phyloP scores from a whole-genome alignment of 2,113 vertebrate genomes.

The Grallaria varia region DNA sequence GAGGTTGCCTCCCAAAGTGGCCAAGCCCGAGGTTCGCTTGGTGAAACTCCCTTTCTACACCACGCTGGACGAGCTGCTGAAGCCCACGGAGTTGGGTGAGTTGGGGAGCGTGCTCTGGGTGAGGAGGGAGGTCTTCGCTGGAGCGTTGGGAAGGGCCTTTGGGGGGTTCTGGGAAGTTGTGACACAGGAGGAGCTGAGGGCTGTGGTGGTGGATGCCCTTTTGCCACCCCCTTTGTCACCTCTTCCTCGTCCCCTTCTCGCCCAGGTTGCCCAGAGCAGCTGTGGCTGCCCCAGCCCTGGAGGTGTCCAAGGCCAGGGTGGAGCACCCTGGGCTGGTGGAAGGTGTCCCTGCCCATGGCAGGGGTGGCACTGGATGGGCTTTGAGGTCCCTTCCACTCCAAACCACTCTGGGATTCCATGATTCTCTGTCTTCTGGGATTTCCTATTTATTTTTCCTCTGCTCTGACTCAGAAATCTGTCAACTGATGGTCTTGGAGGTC shows the following conservation, averaged over 20 bases:
- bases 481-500: too few relatives aligned
- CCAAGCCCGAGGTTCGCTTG: slow-evolving; percentile 84
- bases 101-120: too few relatives aligned
- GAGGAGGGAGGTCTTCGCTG: too few relatives aligned
- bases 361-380: not conserved
- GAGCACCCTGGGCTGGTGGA: not conserved
- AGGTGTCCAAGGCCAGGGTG: not conserved
- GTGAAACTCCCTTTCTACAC: slow-evolving; percentile 95
- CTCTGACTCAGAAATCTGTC: too few relatives aligned
- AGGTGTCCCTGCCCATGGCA: not conserved
- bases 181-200: not conserved
- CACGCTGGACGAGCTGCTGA: slow-evolving; percentile 90
- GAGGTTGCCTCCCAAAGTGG: slow-evolving; percentile 80
- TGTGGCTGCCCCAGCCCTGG: not conserved
- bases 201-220: accelerated
- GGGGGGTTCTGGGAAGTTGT: too few relatives aligned
- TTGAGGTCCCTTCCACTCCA: not conserved
- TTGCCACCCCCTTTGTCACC: too few relatives aligned
- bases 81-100: slow-evolving; percentile 92
- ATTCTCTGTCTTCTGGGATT: not conserved
- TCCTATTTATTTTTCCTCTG: not conserved
- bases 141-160: not conserved
- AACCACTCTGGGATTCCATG: not conserved
- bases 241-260: too few relatives aligned
- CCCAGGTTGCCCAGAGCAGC: not conserved